Base-by-base conservation (phyloP, 2,113 vertebrate genomes). In the Leucosticte australis region DNA sequence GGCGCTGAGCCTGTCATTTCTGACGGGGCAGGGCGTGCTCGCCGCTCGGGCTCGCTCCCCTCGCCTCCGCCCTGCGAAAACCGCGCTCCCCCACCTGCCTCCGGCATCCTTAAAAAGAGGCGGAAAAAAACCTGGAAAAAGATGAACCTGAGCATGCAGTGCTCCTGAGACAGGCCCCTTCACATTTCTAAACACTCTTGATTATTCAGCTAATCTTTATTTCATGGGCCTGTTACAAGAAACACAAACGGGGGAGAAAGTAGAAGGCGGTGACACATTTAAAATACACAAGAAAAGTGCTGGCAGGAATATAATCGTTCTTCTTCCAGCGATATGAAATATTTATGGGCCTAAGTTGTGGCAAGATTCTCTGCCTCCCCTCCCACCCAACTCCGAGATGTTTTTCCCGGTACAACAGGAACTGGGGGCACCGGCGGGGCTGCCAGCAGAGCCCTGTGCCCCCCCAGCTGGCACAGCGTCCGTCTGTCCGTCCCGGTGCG, bases 151-250 rank as follows among this genome's bases (percentile, higher is more conserved):
- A 79, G 95, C 91, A 16, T 0, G 39, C 55, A 24, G 90, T 37
- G 70, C 95, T 97, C 94, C 92, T 93, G 81, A 92, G 33, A 90
- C 89, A 89, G 93, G 83, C 87, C 94, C 94, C 94, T 96, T 97
- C 94, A 92, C 92, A 56, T 95, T 95, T 95, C 96, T 90, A 95
- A 91, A 97, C 94, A 76, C 91, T 96, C 93, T 31, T 93, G 95
- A 96, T 95, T 96, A 97, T 96, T 97, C 97, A 92, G 95, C 91
- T 98, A 89, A 97, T 98, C 96, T 98, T 97, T 98, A 97, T 97
- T 98, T 97, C 97, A 94, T 96, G 95, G 97, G 96, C 92, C 92
- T 47, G 67, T 96, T 97, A 95, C 83, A 94, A 94, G 97, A 82
- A 94, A 97, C 96, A 84, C 91, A 90, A 97, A 95, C 84, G 70